Conservation (phyloP, 2,888 invertebrate species). For the Oligia latruncula region DNA sequence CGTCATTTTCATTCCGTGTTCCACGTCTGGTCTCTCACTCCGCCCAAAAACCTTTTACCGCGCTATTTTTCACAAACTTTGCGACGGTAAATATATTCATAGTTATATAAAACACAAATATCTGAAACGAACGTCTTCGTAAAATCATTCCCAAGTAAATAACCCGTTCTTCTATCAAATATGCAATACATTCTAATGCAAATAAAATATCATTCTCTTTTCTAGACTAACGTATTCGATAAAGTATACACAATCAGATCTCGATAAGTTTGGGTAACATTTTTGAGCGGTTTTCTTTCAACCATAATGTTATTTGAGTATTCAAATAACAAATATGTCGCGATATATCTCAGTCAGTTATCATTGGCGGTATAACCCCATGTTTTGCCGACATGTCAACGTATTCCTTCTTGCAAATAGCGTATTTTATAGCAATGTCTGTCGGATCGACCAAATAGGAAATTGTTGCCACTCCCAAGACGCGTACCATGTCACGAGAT, state of each 20-base stretch:
- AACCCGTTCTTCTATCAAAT: constrained; percentile 59
- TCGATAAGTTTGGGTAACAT: constrained; percentile 42
- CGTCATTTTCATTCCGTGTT: neutral
- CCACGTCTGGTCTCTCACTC: neutral
- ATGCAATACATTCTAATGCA: constrained; percentile 63
- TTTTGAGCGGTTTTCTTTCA: constrained; percentile 51
- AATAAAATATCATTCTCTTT: constrained; percentile 52
- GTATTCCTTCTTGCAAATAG: constrained; percentile 78
- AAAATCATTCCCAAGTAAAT: constrained; percentile 44
- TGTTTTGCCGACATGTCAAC: constrained; percentile 65
- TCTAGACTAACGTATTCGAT: constrained; percentile 48
- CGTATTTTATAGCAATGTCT: constrained; percentile 78
- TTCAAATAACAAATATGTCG: constrained; percentile 49
- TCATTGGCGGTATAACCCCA: constrained; percentile 50
- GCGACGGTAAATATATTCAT: constrained; percentile 28
- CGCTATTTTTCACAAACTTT: constrained; percentile 28
- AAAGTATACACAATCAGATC: constrained; percentile 55
- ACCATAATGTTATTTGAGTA: constrained; percentile 51
- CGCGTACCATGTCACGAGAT: constrained; percentile 82
- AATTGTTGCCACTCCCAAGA: constrained; percentile 84
- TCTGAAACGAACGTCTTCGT: constrained; percentile 32
- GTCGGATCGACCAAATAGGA: constrained; percentile 82
- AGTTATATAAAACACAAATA: constrained; percentile 47
- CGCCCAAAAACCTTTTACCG: constrained; percentile 13
- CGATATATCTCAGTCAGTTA: constrained; percentile 58